These are phyloP conservation scores for Liodrosophila aerea DNA, from an alignment of 2,888 invertebrate species.

Conservation along the genomic window DNA sequence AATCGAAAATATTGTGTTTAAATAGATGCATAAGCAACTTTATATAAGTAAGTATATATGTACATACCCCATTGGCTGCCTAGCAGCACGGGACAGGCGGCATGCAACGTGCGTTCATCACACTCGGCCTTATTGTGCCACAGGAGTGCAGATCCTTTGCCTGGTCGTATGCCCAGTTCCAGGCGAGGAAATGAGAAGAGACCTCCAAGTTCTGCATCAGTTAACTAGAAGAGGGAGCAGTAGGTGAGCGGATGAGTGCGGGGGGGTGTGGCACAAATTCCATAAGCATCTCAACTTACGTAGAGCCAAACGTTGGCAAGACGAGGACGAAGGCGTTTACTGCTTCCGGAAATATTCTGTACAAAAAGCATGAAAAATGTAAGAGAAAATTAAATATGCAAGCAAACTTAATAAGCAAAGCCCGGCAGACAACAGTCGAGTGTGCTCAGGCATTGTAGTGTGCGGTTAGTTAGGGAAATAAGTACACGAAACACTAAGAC, in stretches of 20 bases:
- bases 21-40: not conserved
- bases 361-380: no score
- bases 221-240: constrained; percentile 26
- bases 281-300: constrained; percentile 32
- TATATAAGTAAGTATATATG: not conserved
- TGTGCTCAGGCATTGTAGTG: no score
- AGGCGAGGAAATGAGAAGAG: constrained; percentile 35
- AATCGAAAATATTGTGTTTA: not conserved
- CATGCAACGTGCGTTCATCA: constrained; percentile 33
- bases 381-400: no score
- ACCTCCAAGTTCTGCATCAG: constrained; percentile 37
- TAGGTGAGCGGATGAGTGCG: no score
- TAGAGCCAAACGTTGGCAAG: constrained; percentile 39
- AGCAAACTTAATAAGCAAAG: no score
- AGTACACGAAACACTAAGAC: no score
- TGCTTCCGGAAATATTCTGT: no score
- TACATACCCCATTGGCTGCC: constrained; percentile 44
- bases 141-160: constrained; percentile 33
- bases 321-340: not conserved
- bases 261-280: constrained; percentile 1
- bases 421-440: no score
- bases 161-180: constrained; percentile 22
- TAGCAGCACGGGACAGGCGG: constrained; percentile 44
- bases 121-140: constrained; percentile 27
- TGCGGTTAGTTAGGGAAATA: no score